Percentiles rank a stretch among this genome's conserved stretches.
These are phyloP conservation scores for Hippocampus abdominalis DNA, from an alignment of 2,113 vertebrate species.

Conservation along the genomic window DNA sequence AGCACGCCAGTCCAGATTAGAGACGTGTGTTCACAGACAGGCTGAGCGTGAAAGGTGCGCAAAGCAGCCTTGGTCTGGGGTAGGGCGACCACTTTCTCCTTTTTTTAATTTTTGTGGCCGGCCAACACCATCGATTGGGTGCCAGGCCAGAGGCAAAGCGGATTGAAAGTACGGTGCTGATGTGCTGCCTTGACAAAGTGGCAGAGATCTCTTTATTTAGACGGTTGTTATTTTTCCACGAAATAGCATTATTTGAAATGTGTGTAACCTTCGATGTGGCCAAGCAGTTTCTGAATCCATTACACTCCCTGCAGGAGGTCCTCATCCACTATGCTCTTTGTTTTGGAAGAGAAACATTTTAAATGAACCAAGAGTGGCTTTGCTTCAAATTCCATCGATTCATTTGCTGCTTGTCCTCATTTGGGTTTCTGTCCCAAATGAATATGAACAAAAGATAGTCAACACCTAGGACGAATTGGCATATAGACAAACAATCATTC, in stretches of 20 bases:
- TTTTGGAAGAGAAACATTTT: constrained; percentile 20
- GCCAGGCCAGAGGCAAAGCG: constrained; percentile 46
- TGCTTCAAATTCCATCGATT: too few relatives aligned
- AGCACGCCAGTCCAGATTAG: constrained; percentile 68
- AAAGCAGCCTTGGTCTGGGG: constrained; percentile 35
- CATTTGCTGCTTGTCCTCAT: too few relatives aligned
- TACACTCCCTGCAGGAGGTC: constrained; percentile 20
- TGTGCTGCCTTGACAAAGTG: constrained; percentile 38
- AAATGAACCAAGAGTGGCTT: constrained; percentile 7
- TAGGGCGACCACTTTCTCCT: constrained; percentile 21
- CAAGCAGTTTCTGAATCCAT: constrained; percentile 15
- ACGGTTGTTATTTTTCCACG: constrained; percentile 22
- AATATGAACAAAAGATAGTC: too few relatives aligned
- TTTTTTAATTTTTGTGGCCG: constrained; percentile 10
- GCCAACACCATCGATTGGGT: constrained; percentile 54
- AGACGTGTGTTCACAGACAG: constrained; percentile 44
- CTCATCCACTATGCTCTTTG: constrained; percentile 1
- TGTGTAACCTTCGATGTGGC: constrained; percentile 12
- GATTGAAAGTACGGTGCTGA: constrained; percentile 31
- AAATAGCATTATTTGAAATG: constrained; percentile 41
- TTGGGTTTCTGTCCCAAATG: too few relatives aligned
- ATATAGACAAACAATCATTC: too few relatives aligned
- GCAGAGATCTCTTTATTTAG: constrained; percentile 38
- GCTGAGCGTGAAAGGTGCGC: constrained; percentile 49
- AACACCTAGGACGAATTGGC: too few relatives aligned